Evolutionary conservation across 2,797 vertebrate genomes (phyloP), one percentile per base, ranked within the genome.

Genomic region (Aselliscus stoliczkanus): DNA sequence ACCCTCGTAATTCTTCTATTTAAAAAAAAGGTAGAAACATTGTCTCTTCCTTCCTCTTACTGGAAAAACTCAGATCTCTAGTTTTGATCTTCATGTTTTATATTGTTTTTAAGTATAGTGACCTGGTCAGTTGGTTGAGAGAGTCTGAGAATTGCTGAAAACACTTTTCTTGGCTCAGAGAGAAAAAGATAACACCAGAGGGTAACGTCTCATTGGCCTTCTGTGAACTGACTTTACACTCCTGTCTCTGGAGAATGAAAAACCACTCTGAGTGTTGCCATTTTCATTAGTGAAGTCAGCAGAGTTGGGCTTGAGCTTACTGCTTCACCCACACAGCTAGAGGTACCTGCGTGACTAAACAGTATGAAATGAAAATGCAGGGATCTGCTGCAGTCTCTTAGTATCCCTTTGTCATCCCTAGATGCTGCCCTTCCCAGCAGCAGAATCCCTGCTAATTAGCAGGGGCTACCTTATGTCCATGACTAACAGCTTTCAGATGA

Each of bases 101-200:
- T 73, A 17, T 67, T 77, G 70, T 65, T 62, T 60, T 56, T 94
- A 72, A 85, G 62, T 60, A 52, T 54, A 67, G 27, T 79, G 60
- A 77, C 79, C 67, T 83, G 37, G 70, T 69, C 76, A 88, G 2
- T 94, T 88, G 70, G 23, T 52, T 84, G 42, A 86, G 31, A 56
- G n/a, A 79, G 11, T 62, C 58, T 95, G 79, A 93, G 47, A 93
- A 93, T 67, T 86, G 17, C 62, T 87, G 69, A 82, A 37, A 89
- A 89, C 15, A 23, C 20, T 87, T 60, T 92, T 83, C 60, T 72
- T 83, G 37, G 54, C 73, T 95, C 77, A 44, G 37, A 94, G 82
- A 97, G 77, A 64, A 20, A 95, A 97, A 96, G 93, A 70, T 96
- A 54, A 95, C 96, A 84, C 50, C 88, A 91, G n/a, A 97, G n/a